Evolutionary conservation across 2,888 invertebrate species (phyloP).

Genomic region (Iphiclides podalirius): DNA sequence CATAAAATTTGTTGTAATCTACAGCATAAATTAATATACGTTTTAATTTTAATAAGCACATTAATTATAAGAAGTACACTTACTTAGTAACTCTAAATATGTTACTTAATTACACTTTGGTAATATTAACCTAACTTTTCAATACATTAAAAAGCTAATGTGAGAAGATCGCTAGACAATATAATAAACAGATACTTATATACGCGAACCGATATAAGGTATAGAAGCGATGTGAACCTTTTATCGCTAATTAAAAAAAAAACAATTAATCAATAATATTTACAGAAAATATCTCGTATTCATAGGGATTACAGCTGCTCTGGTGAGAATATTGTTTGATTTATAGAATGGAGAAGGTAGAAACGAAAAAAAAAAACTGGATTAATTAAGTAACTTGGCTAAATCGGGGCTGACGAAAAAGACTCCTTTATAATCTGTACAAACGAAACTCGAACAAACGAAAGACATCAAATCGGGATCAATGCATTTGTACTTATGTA

Average conservation of each 20-base stretch:
- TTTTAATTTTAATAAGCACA: conserved; percentile 22
- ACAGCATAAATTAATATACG: conserved; percentile 31
- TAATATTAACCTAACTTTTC: conserved; percentile 72
- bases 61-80: conserved; percentile 27
- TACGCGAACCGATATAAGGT: conserved; percentile 18
- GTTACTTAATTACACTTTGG: conserved; percentile 77
- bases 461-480: conserved; percentile 10
- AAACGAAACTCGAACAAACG: conserved; percentile 32
- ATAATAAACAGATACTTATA: conserved; percentile 28
- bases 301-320: conserved; percentile 21
- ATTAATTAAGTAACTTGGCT: conserved; percentile 30
- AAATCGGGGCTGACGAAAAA: conserved; percentile 29
- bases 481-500: conserved; percentile 20
- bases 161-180: conserved; percentile 44
- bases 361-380: not conserved
- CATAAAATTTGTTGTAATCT: conserved; percentile 25
- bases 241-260: conserved; percentile 30
- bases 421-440: conserved; percentile 22
- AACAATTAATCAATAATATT: conserved; percentile 36
- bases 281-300: conserved; percentile 31
- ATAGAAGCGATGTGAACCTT: conserved; percentile 28
- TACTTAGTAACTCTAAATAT: conserved; percentile 47
- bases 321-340: not conserved
- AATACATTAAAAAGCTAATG: conserved; percentile 49
- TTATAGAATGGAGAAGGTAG: too few relatives aligned